phyloP scores from a whole-genome alignment of 2,797 vertebrate species.

The Catharus ustulatus region DNA sequence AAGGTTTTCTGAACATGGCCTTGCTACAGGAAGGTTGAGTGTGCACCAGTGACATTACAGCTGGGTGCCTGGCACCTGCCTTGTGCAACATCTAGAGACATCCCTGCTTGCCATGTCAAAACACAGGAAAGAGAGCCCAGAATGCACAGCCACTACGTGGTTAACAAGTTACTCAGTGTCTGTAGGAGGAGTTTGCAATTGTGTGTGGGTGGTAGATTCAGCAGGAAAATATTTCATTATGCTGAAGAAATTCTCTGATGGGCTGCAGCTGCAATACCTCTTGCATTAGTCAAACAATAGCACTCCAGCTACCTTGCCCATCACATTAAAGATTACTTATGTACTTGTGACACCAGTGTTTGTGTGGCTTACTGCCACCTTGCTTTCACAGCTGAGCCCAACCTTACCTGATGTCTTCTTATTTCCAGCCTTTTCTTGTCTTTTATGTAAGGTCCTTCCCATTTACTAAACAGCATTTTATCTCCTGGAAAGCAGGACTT shows the following conservation, averaged over 20 bases:
- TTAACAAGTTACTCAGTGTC: constrained; percentile 30
- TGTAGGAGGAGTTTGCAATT: constrained; percentile 45
- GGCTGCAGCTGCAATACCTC: constrained; percentile 64
- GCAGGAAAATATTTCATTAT: constrained; percentile 65
- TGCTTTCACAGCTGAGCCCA: constrained; percentile 18
- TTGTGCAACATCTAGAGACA: not conserved
- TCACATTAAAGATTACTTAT: not conserved
- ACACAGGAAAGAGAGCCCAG: not conserved
- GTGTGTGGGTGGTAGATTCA: constrained; percentile 55
- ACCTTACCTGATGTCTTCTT: not conserved
- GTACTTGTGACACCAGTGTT: not conserved
- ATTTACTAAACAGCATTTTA: not conserved
- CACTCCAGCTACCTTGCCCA: constrained; percentile 31
- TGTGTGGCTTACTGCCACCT: constrained; percentile 17
- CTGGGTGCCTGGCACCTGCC: not conserved
- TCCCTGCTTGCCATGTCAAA: not conserved
- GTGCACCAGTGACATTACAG: not conserved
- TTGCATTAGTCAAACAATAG: constrained; percentile 52
- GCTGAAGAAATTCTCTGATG: constrained; percentile 55
- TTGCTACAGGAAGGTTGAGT: not conserved
- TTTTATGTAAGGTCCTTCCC: not conserved
- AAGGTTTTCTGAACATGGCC: not conserved
- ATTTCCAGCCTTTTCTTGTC: constrained; percentile 8
- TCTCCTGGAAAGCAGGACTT: not conserved
- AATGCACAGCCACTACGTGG: not conserved